phyloP scores from a whole-genome alignment of 2,888 invertebrate genomes.

The Venustoraphidia nigricollis region DNA sequence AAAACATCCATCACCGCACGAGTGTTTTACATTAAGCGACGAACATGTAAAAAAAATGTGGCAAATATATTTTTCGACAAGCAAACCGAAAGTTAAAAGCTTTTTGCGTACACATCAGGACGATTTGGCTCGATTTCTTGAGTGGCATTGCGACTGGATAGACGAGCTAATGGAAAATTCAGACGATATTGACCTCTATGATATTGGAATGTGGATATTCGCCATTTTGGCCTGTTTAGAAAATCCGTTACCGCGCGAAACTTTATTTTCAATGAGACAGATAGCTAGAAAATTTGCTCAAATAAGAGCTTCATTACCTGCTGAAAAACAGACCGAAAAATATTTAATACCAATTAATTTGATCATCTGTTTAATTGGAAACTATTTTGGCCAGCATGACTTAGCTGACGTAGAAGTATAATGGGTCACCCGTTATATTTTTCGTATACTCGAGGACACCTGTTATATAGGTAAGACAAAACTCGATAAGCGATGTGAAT shows the following conservation, averaged over 20 bases:
- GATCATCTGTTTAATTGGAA: slow-evolving; percentile 51
- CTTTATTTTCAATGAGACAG: slow-evolving; percentile 44
- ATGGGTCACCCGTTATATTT: too few species aligned
- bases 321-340: slow-evolving; percentile 22
- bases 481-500: too few species aligned
- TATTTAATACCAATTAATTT: slow-evolving; percentile 40
- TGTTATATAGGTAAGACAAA: too few species aligned
- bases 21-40: too few species aligned
- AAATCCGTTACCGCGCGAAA: slow-evolving; percentile 49
- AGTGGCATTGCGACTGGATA: slow-evolving; percentile 32
- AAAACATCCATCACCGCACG: too few species aligned
- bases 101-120: slow-evolving; percentile 31
- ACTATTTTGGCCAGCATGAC: slow-evolving; percentile 56
- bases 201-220: slow-evolving; percentile 53
- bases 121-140: slow-evolving; percentile 28
- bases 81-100: slow-evolving; percentile 25
- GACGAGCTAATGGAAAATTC: slow-evolving; percentile 20
- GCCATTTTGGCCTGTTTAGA: slow-evolving; percentile 46
- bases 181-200: slow-evolving; percentile 20
- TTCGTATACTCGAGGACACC: too few species aligned
- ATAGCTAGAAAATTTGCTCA: slow-evolving; percentile 45
- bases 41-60: slow-evolving; percentile 3
- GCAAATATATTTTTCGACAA: slow-evolving; percentile 10
- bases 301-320: slow-evolving; percentile 29
- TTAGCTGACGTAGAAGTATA: slow-evolving; percentile 34